phyloP scores from a whole-genome alignment of 1,140 invertebrate species.

The Caerostris darwini region DNA sequence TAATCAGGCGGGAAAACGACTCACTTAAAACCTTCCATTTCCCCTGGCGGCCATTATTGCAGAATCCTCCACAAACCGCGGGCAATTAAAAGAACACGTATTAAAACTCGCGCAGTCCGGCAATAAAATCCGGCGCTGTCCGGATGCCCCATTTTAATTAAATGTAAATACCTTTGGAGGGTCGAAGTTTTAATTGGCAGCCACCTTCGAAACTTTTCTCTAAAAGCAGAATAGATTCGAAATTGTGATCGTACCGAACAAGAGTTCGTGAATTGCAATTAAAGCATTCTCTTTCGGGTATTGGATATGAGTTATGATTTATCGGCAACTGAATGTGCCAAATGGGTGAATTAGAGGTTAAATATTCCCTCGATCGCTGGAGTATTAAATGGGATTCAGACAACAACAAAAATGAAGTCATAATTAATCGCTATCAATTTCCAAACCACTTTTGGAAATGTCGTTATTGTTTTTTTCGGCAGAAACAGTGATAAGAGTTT shows the following conservation, averaged over 20 bases:
- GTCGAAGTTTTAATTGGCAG: neutral
- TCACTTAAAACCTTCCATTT: neutral
- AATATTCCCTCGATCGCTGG: neutral
- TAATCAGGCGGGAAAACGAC: slow-evolving; percentile 17
- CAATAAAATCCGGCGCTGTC: neutral
- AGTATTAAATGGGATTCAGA: neutral
- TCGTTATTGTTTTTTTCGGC: neutral
- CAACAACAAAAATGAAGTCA: neutral
- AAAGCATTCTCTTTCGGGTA: neutral
- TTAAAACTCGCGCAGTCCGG: slow-evolving; percentile 9
- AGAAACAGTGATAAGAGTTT: too few species aligned
- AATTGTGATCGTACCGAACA: slow-evolving; percentile 10
- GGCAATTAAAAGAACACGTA: slow-evolving; percentile 45
- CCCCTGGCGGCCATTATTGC: neutral
- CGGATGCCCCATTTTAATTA: slow-evolving; percentile 29
- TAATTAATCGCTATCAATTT: neutral
- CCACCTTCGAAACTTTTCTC: neutral
- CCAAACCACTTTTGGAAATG: neutral
- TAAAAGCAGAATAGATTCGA: neutral
- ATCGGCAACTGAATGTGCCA: neutral
- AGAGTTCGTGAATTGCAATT: neutral
- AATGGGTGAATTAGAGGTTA: slow-evolving; percentile 4
- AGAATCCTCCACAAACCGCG: neutral
- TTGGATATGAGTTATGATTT: slow-evolving; percentile 21
- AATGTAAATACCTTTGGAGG: slow-evolving; percentile 4